These are phyloP conservation scores for Tetragonula clypearis DNA, from an alignment of 1,140 invertebrate species.

Conservation along the genomic window DNA sequence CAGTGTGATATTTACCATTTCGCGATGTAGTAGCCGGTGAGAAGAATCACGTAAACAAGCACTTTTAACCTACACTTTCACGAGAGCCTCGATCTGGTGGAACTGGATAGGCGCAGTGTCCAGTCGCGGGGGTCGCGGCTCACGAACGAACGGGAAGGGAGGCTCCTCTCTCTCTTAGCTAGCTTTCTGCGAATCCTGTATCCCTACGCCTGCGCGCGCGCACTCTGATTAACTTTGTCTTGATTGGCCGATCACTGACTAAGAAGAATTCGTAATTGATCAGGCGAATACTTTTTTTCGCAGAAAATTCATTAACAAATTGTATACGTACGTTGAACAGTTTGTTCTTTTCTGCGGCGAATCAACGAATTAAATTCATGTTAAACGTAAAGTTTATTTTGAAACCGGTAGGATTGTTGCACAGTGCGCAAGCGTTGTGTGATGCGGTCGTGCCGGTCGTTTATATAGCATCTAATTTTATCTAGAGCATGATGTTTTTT, in stretches of 20 bases:
- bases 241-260: slow-evolving; percentile 45
- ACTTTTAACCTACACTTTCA: slow-evolving; percentile 68
- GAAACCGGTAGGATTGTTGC: slow-evolving; percentile 17
- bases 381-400: slow-evolving; percentile 6
- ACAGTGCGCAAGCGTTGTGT: slow-evolving; percentile 49
- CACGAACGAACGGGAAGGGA: slow-evolving; percentile 66
- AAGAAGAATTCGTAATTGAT: slow-evolving; percentile 44
- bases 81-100: slow-evolving; percentile 57
- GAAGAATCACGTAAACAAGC: slow-evolving; percentile 61
- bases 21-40: slow-evolving; percentile 55
- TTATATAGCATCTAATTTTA: slow-evolving; percentile 15
- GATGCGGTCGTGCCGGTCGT: slow-evolving; percentile 30
- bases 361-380: not conserved
- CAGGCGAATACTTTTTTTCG: not conserved
- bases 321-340: too few relatives aligned
- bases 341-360: not conserved
- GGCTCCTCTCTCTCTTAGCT: slow-evolving; percentile 65
- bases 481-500: slow-evolving; percentile 6
- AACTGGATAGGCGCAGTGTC: slow-evolving; percentile 65
- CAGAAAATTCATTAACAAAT: not conserved
- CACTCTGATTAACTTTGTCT: slow-evolving; percentile 47
- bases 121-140: slow-evolving; percentile 68
- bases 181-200: slow-evolving; percentile 63
- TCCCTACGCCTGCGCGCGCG: slow-evolving; percentile 75
- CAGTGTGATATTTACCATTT: slow-evolving; percentile 65